Evolutionary conservation across 2,113 vertebrate genomes (phyloP), one percentile per base, ranked within the genome.

Genomic region (Sardina pilchardus): DNA sequence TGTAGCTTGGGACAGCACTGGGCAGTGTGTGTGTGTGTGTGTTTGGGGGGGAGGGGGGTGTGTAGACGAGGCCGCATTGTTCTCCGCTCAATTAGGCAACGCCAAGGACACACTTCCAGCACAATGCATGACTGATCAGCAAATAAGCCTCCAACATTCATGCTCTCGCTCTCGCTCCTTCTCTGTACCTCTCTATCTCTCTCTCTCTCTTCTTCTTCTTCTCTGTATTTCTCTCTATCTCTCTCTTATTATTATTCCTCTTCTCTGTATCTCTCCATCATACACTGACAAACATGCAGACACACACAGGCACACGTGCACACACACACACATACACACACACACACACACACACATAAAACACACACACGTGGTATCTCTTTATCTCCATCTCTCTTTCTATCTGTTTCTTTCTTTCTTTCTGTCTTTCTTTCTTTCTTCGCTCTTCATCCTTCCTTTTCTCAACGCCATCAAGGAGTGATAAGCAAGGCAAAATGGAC

Each of bases 71-170:
- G 67, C 67, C 14, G 71, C 71, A 78, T 78, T 78, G 30, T 78
- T 78, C 71, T 78, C 14, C 34, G 71, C 71, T 78, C 71, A 78
- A 36, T 78, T 78, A 78, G 14, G 30, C 71, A 78, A 78, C 30
- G 71, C 10, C 71, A 78, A 78, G 71, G 71, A 78, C 71, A 78
- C 71, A 78, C 71, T 78, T 78, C 30, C 30, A 36, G 16, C 36
- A 14, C 10, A 16, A 39, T 14, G 71, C 71, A 78, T 78, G 71
- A 78, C 71, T 78, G 71, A 17, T 36, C 71, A 78, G 30, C 71
- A 78, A 78, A 78, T 78, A 78, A 78, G 71, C 71, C 71, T 78
- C 71, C 14, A 10, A 17, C 71, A 36, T 34, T 78, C 9, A 12
- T 16, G 14, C 14, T 78, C 26, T 30, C 26, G 26, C n/a, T 26